Evolutionary conservation across 2,888 invertebrate species (phyloP).

Genomic region (Melipona beecheii): DNA sequence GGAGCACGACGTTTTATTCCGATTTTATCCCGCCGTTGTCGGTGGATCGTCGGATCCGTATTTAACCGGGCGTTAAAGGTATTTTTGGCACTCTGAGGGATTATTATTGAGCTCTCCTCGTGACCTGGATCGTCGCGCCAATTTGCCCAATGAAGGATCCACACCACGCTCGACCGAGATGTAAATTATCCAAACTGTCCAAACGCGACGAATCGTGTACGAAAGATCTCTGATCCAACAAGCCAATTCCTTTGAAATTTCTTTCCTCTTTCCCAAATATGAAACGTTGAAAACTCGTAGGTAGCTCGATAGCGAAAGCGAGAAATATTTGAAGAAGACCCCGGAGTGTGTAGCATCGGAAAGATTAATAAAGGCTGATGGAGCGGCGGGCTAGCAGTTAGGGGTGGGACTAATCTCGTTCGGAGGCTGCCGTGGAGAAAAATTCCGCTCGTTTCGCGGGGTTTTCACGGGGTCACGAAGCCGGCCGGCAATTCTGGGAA

Average conservation of each 20-base stretch:
- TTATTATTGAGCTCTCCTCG: no score
- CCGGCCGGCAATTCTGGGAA: constrained; percentile 58
- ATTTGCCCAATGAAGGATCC: no score
- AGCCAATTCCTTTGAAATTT: no score
- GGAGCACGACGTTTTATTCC: neutral
- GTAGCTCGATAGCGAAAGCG: neutral
- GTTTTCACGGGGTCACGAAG: constrained; percentile 35
- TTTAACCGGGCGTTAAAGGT: no score
- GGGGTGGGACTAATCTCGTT: constrained; percentile 43
- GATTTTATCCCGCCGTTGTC: neutral
- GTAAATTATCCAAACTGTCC: no score
- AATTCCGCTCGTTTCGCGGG: constrained; percentile 32
- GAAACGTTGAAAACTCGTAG: neutral
- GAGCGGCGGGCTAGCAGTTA: constrained; percentile 7
- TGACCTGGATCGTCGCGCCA: no score
- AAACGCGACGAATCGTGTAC: no score
- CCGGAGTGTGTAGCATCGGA: neutral
- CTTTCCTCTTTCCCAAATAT: no score
- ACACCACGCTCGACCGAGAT: no score
- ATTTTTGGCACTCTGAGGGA: no score
- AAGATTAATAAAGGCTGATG: constrained; percentile 32
- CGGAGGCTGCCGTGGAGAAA: constrained; percentile 30
- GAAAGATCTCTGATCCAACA: no score
- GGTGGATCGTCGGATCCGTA: no score
- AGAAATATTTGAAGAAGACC: neutral